A percentile compares a stretch with the other conserved stretches of the same genome.
Conservation (phyloP, 2,888 invertebrate species). For the Drosophila neonasuta region DNA sequence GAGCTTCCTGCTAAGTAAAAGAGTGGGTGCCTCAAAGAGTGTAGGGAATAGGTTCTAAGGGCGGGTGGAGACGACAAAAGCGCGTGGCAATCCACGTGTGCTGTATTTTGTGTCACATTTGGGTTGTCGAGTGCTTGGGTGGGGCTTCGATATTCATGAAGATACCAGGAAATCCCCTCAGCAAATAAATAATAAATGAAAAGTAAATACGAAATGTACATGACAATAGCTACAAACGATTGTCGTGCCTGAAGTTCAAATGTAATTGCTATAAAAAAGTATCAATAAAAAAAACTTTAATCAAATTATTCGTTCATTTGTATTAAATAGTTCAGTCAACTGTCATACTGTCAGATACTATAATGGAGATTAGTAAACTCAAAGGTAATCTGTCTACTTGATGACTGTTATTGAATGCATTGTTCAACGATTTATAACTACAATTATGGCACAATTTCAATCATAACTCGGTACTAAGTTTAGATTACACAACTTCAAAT, state of each 20-base stretch:
- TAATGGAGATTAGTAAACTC: background rate
- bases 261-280: constrained; percentile 5
- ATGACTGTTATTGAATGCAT: background rate
- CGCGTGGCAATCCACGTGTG: constrained; percentile 64
- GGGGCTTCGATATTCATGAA: constrained; percentile 28
- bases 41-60: background rate
- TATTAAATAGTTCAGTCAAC: background rate
- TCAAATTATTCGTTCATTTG: background rate
- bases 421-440: constrained; percentile 11
- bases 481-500: constrained; percentile 34
- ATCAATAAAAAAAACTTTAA: background rate
- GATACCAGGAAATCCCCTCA: constrained; percentile 23
- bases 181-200: constrained; percentile 49
- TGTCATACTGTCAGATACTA: background rate
- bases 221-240: constrained; percentile 23
- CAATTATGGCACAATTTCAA: constrained; percentile 32
- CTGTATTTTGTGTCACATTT: constrained; percentile 32
- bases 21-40: background rate
- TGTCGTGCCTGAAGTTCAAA: constrained; percentile 13
- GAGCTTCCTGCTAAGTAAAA: background rate
- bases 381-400: background rate
- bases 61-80: background rate
- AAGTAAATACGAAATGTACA: constrained; percentile 15
- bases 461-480: constrained; percentile 14
- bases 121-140: constrained; percentile 13